Conservation (phyloP, 2,113 vertebrate genomes). For the Pelobates fuscus region DNA sequence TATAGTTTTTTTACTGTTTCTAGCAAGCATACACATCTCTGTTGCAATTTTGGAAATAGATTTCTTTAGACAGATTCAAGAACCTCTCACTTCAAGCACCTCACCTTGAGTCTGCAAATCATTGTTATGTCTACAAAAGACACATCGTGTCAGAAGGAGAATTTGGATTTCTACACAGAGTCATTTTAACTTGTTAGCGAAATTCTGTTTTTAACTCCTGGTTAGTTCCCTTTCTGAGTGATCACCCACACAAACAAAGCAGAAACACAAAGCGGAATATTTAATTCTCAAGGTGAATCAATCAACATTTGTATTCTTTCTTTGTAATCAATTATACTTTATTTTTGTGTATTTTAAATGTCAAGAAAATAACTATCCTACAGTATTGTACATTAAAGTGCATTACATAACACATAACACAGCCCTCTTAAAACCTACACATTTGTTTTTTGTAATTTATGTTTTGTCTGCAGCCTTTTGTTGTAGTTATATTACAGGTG, state of each 20-base stretch:
- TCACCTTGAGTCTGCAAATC: not conserved
- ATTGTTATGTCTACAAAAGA: conserved; percentile 8
- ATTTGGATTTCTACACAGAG: conserved; percentile 5
- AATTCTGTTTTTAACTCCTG: not conserved
- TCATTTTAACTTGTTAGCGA: conserved; percentile 16
- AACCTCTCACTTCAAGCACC: conserved; percentile 14
- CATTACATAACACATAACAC: not conserved
- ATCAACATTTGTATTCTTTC: not conserved
- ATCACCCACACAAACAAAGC: conserved; percentile 8
- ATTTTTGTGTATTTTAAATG: not conserved
- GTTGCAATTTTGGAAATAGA: conserved; percentile 7
- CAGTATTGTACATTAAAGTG: not conserved
- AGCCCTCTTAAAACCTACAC: not conserved
- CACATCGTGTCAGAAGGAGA: conserved; percentile 1
- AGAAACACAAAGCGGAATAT: not conserved
- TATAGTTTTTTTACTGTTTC: not conserved
- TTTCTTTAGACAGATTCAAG: conserved; percentile 13
- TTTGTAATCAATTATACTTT: not conserved
- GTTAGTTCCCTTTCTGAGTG: conserved; percentile 1
- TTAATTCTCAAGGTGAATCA: not conserved
- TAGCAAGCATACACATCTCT: not conserved
- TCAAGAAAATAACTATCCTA: not conserved
- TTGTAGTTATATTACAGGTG: too few relatives aligned
- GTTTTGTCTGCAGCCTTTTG: too few relatives aligned
- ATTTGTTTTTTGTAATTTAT: not conserved